Evolutionary conservation across 2,113 vertebrate species (phyloP).

Genomic region (Himantopus leucocephalus): DNA sequence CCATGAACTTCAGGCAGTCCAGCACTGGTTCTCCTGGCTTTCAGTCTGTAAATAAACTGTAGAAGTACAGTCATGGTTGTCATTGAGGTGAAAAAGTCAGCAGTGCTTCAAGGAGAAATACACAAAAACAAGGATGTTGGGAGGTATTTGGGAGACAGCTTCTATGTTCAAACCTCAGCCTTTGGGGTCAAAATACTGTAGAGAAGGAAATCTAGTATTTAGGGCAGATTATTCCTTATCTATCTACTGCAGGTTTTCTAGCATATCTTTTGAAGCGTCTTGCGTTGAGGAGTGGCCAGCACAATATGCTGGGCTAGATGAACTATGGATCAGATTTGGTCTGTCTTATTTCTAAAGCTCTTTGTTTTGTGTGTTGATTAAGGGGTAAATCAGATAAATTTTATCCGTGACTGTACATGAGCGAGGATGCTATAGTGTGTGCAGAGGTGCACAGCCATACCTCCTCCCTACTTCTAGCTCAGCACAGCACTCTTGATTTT

Average conservation of each 20-base stretch:
- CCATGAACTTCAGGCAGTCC: neutral
- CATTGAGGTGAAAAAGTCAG: neutral
- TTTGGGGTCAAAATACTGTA: neutral
- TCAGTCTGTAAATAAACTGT: neutral
- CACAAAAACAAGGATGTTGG: neutral
- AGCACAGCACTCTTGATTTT: neutral
- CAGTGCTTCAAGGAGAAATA: neutral
- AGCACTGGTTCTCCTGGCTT: neutral
- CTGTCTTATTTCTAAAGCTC: neutral
- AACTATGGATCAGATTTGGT: neutral
- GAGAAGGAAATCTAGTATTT: neutral
- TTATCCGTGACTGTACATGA: neutral
- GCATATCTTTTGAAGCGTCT: neutral
- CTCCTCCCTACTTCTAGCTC: neutral
- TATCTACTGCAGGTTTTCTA: neutral
- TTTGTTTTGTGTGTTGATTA: neutral
- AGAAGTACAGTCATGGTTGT: neutral
- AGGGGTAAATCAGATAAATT: neutral
- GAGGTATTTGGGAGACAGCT: neutral
- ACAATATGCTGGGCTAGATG: too few relatives aligned
- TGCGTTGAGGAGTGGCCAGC: neutral
- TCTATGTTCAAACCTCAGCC: neutral
- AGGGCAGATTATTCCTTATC: neutral
- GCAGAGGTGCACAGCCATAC: neutral
- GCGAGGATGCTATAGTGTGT: neutral